phyloP scores from a whole-genome alignment of 2,113 vertebrate species.

The Psophia crepitans region DNA sequence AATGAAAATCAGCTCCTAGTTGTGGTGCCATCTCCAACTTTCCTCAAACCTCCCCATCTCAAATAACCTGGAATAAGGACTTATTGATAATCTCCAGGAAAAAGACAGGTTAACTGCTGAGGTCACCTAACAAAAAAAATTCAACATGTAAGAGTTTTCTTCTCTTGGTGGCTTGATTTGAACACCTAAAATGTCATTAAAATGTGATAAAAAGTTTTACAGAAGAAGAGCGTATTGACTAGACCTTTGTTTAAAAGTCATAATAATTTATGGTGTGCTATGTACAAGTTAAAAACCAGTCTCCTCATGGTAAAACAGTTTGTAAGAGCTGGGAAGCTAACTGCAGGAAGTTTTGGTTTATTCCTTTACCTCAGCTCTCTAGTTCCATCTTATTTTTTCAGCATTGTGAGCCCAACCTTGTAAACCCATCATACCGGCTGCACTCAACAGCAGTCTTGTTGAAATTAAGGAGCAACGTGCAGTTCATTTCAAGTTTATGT shows the following conservation, averaged over 20 bases:
- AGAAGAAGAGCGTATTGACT: constrained; percentile 28
- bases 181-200: constrained; percentile 59
- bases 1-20: constrained; percentile 37
- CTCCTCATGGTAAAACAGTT: constrained; percentile 55
- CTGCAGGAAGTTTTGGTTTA: constrained; percentile 34
- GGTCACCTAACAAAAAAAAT: constrained; percentile 39
- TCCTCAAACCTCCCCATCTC: constrained; percentile 9
- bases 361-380: not conserved
- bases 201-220: constrained; percentile 58
- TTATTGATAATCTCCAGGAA: not conserved
- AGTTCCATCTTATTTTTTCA: not conserved
- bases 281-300: constrained; percentile 56
- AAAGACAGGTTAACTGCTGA: constrained; percentile 18
- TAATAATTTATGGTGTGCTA: constrained; percentile 57
- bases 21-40: constrained; percentile 6
- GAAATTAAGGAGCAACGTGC: not conserved
- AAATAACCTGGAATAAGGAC: not conserved
- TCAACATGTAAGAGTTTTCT: not conserved
- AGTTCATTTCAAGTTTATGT: not conserved
- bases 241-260: constrained; percentile 57
- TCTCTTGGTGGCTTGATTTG: not conserved
- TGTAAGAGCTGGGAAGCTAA: constrained; percentile 49
- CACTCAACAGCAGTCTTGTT: not conserved
- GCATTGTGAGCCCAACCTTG: not conserved
- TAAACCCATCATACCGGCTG: not conserved